Percentiles rank a stretch among this genome's conserved stretches.
phyloP scores from a whole-genome alignment of 2,113 vertebrate species.

The Brachyhypopomus occidentalis region DNA sequence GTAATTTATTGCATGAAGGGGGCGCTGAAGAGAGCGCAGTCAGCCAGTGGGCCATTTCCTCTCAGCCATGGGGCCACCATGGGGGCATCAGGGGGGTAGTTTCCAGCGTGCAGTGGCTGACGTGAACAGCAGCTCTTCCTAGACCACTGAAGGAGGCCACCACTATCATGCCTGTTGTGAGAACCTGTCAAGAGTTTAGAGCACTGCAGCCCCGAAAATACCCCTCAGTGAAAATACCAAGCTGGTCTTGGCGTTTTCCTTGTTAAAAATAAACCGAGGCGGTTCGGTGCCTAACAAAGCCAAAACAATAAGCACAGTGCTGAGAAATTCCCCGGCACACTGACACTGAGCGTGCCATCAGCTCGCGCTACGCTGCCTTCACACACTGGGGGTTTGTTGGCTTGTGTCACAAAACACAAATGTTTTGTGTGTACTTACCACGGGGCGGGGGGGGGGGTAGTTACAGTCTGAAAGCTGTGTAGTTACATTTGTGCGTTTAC shows the following conservation, averaged over 20 bases:
- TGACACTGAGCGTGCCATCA: constrained; percentile 50
- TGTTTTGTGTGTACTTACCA: neutral
- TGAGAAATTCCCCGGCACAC: constrained; percentile 59
- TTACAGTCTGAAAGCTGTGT: too few relatives aligned
- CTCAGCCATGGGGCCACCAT: too few relatives aligned
- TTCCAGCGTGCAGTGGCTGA: neutral
- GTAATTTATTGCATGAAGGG: too few relatives aligned
- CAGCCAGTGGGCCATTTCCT: too few relatives aligned
- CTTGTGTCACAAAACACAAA: neutral
- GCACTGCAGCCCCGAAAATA: constrained; percentile 53
- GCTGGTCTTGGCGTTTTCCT: constrained; percentile 49
- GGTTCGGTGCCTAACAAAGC: constrained; percentile 52
- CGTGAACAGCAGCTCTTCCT: constrained; percentile 22
- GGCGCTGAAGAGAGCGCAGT: too few relatives aligned
- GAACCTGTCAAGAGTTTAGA: constrained; percentile 66
- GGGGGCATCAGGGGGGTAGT: neutral
- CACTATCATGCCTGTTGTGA: constrained; percentile 58
- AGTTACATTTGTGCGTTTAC: neutral
- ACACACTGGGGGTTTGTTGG: neutral
- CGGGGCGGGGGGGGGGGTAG: neutral
- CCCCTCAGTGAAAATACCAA: constrained; percentile 46
- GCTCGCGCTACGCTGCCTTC: neutral
- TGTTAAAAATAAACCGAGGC: constrained; percentile 69
- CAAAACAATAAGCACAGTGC: constrained; percentile 71
- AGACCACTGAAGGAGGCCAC: constrained; percentile 60